These are phyloP conservation scores for Machaerirhynchus nigripectus DNA, from an alignment of 2,113 vertebrate species.

Conservation along the genomic window DNA sequence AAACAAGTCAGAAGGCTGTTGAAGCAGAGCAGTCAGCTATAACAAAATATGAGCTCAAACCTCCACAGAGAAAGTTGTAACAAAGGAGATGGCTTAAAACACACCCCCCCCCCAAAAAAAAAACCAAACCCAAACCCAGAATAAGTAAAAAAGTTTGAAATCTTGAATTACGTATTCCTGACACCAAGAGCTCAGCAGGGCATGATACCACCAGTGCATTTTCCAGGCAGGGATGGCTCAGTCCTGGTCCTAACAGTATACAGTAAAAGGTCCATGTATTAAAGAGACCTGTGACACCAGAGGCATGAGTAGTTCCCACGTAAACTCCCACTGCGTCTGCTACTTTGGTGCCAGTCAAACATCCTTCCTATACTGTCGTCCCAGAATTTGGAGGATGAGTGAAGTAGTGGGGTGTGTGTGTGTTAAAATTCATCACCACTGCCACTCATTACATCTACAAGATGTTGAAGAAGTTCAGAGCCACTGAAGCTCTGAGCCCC, in stretches of 20 bases:
- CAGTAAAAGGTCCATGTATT: background rate
- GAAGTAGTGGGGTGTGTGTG: background rate
- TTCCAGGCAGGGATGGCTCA: background rate
- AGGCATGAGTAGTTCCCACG: background rate
- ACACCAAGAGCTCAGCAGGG: background rate
- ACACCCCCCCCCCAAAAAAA: background rate
- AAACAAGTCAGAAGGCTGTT: background rate
- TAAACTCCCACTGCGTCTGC: rapidly evolving
- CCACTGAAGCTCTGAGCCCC: background rate
- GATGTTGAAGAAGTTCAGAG: background rate
- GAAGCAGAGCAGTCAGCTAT: background rate
- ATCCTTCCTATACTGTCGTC: background rate
- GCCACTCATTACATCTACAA: background rate
- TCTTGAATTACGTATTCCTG: background rate
- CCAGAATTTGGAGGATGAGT: background rate
- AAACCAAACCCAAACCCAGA: background rate
- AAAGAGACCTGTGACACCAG: background rate
- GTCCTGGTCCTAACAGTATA: background rate
- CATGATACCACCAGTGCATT: background rate
- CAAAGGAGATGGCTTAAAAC: background rate
- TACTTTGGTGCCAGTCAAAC: background rate
- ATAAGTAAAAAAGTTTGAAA: background rate
- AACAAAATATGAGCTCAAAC: background rate
- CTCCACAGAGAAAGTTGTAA: background rate
- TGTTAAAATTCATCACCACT: background rate